A percentile compares a stretch with the other conserved stretches of the same genome.
Evolutionary conservation across 1,140 invertebrate species (phyloP).

Genomic region (Plutomurus gul): DNA sequence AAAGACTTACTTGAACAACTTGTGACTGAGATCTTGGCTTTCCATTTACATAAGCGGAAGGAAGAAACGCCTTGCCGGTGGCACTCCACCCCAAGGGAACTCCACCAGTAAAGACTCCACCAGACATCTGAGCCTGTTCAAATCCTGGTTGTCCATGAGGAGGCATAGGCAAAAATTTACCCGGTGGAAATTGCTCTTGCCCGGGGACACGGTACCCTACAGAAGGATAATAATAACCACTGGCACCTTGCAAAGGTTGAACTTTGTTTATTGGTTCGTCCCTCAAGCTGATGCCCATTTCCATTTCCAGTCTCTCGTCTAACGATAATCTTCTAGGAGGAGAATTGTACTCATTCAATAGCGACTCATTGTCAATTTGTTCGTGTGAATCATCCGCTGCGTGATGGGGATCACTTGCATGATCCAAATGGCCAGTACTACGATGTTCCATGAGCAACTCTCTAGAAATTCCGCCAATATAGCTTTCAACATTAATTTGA

Average conservation of each 20-base stretch:
- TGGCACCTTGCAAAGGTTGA: conserved; percentile 40
- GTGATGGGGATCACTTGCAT: not conserved
- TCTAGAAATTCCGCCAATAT: conserved; percentile 29
- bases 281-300: conserved; percentile 56
- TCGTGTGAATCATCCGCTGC: not conserved
- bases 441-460: conserved; percentile 10
- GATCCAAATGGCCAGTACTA: conserved; percentile 37
- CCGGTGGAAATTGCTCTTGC: not conserved
- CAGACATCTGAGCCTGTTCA: not conserved
- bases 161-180: not conserved
- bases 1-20: conserved; percentile 53
- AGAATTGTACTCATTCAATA: not conserved
- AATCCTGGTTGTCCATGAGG: not conserved
- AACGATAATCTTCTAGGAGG: conserved; percentile 57
- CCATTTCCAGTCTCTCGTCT: conserved; percentile 59
- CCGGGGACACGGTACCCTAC: not conserved
- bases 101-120: not conserved
- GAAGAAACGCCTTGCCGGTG: not conserved
- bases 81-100: not conserved
- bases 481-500: not conserved
- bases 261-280: conserved; percentile 46
- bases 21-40: conserved; percentile 18
- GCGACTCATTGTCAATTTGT: not conserved
- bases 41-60: not conserved
- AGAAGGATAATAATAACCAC: conserved; percentile 31